A percentile compares a stretch with the other conserved stretches of the same genome.
Evolutionary conservation across 2,113 vertebrate species (phyloP).

Genomic region (Vimba vimba): DNA sequence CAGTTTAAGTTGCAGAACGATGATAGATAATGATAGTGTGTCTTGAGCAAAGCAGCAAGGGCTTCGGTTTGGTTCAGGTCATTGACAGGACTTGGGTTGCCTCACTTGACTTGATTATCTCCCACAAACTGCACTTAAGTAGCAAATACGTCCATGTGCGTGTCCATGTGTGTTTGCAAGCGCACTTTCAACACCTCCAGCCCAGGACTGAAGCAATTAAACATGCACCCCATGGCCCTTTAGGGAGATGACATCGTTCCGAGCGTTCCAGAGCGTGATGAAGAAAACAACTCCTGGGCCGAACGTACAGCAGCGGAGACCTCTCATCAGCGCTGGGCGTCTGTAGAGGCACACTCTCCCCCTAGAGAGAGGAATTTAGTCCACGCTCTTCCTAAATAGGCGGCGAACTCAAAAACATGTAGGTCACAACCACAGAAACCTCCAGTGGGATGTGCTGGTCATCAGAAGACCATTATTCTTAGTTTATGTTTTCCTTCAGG

Average conservation of each 20-base stretch:
- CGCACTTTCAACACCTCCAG: conserved; percentile 11
- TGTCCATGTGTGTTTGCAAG: conserved; percentile 30
- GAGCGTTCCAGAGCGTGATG: conserved; percentile 17
- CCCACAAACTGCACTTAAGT: conserved; percentile 28
- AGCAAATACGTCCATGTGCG: background rate
- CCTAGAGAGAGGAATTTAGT: conserved; percentile 21
- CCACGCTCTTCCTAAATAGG: conserved; percentile 25
- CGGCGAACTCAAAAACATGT: background rate
- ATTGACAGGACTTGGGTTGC: conserved; percentile 45
- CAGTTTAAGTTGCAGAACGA: background rate
- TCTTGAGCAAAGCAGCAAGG: conserved; percentile 37
- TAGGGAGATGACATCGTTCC: conserved; percentile 23
- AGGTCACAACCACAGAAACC: background rate
- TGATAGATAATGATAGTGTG: conserved; percentile 5
- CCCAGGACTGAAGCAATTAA: conserved; percentile 29
- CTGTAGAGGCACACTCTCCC: conserved; percentile 13
- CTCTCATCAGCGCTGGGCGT: conserved; percentile 27
- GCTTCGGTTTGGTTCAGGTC: conserved; percentile 13
- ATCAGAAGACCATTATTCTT: background rate
- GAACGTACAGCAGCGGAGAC: background rate
- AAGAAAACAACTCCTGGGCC: conserved; percentile 23
- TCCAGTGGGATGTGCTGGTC: background rate
- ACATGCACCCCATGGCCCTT: conserved; percentile 13
- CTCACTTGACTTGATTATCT: conserved; percentile 46
- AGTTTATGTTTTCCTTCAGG: background rate